Conservation (phyloP, 1,140 invertebrate species). For the Eumeta japonica region DNA sequence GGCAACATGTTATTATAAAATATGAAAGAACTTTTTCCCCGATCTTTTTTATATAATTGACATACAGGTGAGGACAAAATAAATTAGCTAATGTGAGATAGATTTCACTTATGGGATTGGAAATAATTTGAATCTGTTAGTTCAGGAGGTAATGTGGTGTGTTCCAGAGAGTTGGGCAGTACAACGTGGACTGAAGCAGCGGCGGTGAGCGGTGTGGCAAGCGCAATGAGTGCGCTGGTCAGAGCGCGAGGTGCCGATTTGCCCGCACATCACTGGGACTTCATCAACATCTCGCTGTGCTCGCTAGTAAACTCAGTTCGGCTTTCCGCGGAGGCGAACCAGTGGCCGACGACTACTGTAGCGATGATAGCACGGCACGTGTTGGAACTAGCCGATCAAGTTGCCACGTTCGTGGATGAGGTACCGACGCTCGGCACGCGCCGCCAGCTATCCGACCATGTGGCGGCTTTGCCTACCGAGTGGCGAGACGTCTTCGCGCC, state of each 20-base stretch:
- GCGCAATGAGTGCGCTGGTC: conserved; percentile 14
- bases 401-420: conserved; percentile 10
- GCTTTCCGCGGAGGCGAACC: too few relatives aligned
- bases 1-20: too few relatives aligned
- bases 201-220: conserved; percentile 19
- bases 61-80: too few relatives aligned
- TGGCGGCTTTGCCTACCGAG: conserved; percentile 18
- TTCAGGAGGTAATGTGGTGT: too few relatives aligned
- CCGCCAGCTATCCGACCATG: conserved; percentile 14
- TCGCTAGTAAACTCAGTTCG: conserved; percentile 19
- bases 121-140: too few relatives aligned
- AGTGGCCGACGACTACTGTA: too few relatives aligned
- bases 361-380: conserved; percentile 12
- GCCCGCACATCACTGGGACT: conserved; percentile 28
- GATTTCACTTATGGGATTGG: too few relatives aligned
- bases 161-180: too few relatives aligned
- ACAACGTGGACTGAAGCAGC: too few relatives aligned
- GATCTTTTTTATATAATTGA: too few relatives aligned
- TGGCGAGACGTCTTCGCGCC: conserved; percentile 33
- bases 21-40: too few relatives aligned
- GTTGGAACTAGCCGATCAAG: conserved; percentile 13
- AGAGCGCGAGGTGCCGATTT: conserved; percentile 15
- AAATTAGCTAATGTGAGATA: too few relatives aligned
- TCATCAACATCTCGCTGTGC: conserved; percentile 28
- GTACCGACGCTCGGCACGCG: conserved; percentile 8